phyloP scores from a whole-genome alignment of 2,797 vertebrate species.

The Poeciliopsis infans region DNA sequence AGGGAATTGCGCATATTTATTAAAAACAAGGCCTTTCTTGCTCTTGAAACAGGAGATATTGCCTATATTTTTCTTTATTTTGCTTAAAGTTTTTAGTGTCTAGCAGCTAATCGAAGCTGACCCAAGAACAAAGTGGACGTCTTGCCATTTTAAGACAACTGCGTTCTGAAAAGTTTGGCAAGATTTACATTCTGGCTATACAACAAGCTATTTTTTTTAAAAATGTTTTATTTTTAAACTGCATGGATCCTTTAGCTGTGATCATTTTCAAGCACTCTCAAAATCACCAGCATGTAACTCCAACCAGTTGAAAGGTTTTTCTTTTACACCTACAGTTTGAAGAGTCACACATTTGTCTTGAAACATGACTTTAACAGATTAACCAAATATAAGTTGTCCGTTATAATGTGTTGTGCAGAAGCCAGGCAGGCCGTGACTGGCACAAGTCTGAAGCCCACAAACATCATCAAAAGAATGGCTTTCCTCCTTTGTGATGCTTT shows the following conservation, averaged over 20 bases:
- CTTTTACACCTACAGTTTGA: not conserved
- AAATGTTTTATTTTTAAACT: not conserved
- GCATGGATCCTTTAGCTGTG: not conserved
- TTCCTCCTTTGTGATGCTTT: slow-evolving; percentile 20
- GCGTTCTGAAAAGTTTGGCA: not conserved
- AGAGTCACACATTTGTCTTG: not conserved
- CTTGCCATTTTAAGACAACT: not conserved
- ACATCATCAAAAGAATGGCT: slow-evolving; percentile 33
- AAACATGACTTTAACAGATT: not conserved
- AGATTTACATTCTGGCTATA: not conserved
- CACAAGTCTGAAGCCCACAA: slow-evolving; percentile 15
- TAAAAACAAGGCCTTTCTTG: not conserved
- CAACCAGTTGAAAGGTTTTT: not conserved
- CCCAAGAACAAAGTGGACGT: not conserved
- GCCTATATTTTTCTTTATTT: not conserved
- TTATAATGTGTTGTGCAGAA: not conserved
- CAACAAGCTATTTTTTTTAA: not conserved
- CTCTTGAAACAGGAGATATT: not conserved
- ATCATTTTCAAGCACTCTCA: not conserved
- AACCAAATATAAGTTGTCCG: not conserved
- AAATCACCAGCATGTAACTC: not conserved
- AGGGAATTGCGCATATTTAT: not conserved
- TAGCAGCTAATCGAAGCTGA: not conserved
- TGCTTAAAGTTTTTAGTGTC: not conserved
- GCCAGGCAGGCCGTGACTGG: not conserved